These are phyloP conservation scores for Bothrops jararaca DNA, from an alignment of 2,113 vertebrate genomes.

Conservation along the genomic window DNA sequence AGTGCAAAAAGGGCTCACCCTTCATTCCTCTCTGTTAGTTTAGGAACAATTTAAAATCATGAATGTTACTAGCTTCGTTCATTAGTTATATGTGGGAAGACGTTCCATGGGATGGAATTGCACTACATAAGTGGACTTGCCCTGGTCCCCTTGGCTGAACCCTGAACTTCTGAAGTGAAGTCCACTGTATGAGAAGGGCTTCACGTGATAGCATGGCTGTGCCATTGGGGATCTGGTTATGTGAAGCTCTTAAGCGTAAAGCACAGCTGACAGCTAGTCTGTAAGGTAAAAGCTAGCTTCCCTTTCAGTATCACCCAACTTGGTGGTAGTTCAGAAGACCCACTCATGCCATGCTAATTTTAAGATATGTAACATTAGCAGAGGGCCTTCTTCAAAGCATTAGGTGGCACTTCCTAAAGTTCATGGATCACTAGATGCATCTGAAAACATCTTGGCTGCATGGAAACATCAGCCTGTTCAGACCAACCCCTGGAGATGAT, in stretches of 20 bases:
- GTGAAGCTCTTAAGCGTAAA: not conserved
- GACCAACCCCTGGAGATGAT: not conserved
- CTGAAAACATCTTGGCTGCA: not conserved
- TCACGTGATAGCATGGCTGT: not conserved
- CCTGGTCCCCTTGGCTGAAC: not conserved
- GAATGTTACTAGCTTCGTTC: not conserved
- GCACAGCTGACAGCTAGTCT: not conserved
- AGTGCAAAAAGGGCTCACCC: not conserved
- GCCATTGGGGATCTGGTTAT: not conserved
- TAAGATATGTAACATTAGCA: not conserved
- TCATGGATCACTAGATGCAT: not conserved
- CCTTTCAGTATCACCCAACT: not conserved
- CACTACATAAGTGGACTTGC: not conserved
- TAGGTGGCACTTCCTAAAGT: not conserved
- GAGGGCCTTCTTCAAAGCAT: not conserved
- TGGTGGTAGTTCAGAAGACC: not conserved
- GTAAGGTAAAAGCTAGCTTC: not conserved
- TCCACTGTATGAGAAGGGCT: not conserved
- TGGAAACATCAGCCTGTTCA: not conserved
- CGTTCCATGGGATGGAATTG: not conserved
- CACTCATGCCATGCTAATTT: not conserved
- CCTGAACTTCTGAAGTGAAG: not conserved
- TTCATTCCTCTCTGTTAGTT: not conserved
- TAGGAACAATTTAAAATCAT: not conserved
- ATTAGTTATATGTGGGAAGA: not conserved